Base-by-base conservation (phyloP, 1,140 invertebrate species). In the Drosophila micromelanica region DNA sequence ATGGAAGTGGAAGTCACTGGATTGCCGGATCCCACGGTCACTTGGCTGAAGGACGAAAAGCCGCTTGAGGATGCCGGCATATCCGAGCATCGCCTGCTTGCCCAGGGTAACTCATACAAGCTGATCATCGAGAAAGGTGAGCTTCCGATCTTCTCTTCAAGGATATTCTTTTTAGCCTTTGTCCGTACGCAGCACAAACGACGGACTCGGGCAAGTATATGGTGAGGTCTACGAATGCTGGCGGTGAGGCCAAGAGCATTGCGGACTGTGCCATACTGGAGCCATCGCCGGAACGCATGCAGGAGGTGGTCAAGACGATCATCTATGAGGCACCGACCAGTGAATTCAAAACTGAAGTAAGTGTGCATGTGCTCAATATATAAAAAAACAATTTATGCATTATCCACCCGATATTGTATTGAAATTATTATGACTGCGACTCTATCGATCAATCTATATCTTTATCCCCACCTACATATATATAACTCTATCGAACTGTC, bases 1-100 rank as follows among this genome's bases (percentile, higher is more conserved):
- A 94, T 97, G 94, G 95, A 96, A 92, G 95, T 97, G 4, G 95
- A 97, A 93, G 95, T 97, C 12, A 96, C 95, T 20, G 96, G 95
- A 46, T 95, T 95, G 40, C 96, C 96, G 1, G 94, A 95, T 42
- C 96, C 96, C 2, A 94, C 94, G 2, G 93, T 97, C 0, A 94
- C 93, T 1, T 97, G 96, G 96, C 95, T 94, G 67, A 96, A 95
- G 92, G 95, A 97, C 89, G 96, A 95, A 30, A 80, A 92, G 48
- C 93, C 93, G 32, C 86, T 96, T 5, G 92, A 93, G 67, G 92
- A 93, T 70, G 78, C 92, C 49, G 90, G 90, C 64, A 70, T 90
- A 15, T 91, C 90, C 43, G 82, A 91, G 35, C 92, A 93, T 61
- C 93, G 92, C 77, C 92, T 95, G 52, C 94, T 93, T 67, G 93